Evolutionary conservation across 2,888 invertebrate genomes (phyloP).

Genomic region (Leptinotarsa juncta): DNA sequence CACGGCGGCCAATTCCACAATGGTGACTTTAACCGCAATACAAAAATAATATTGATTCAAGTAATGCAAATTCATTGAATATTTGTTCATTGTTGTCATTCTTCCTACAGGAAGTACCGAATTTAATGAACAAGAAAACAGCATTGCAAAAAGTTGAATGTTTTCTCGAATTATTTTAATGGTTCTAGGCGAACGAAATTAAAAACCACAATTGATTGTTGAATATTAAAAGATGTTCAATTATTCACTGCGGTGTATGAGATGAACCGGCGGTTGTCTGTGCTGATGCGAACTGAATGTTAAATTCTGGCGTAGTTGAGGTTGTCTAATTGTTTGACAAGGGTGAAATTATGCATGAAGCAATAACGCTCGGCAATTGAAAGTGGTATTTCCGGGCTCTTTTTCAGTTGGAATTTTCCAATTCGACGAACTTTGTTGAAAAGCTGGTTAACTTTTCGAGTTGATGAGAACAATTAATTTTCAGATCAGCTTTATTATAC

Average conservation of each 20-base stretch:
- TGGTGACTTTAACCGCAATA: no score
- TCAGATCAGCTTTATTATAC: background rate
- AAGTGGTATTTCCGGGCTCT: background rate
- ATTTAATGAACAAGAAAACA: no score
- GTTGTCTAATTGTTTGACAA: conserved; percentile 21
- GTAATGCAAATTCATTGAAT: no score
- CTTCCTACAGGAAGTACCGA: no score
- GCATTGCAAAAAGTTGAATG: no score
- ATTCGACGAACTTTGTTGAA: background rate
- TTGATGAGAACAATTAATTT: background rate
- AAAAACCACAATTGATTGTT: conserved; percentile 26
- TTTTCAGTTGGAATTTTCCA: conserved; percentile 1
- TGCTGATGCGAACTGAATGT: conserved; percentile 23
- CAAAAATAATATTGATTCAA: no score
- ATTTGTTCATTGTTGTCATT: no score
- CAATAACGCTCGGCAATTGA: conserved; percentile 14
- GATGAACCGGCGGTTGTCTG: conserved; percentile 11
- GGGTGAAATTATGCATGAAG: conserved; percentile 19
- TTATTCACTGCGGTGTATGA: conserved; percentile 21
- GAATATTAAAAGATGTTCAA: conserved; percentile 21
- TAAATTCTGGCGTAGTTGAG: conserved; percentile 17
- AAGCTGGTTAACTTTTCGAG: background rate
- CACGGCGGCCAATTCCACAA: no score
- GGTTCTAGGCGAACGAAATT: conserved; percentile 13
- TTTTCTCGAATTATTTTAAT: background rate